Conservation (phyloP, 2,888 invertebrate genomes). For the Cephus rjabovi region DNA sequence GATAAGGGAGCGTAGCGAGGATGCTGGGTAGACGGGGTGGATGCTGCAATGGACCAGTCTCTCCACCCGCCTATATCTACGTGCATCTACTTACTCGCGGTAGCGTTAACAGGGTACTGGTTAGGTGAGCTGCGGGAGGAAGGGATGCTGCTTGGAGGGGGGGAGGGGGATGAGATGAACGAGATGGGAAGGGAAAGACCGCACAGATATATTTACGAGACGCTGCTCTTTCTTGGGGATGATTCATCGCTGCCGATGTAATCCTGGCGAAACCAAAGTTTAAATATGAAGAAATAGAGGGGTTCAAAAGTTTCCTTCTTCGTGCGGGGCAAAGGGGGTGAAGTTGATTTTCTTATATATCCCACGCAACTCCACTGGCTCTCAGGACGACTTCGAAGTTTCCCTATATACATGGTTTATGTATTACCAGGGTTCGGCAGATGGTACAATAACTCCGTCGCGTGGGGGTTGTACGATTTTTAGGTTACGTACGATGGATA, state of each 20-base stretch:
- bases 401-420: no score
- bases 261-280: conserved; percentile 28
- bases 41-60: no score
- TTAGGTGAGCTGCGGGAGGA: neutral
- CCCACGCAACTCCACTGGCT: conserved; percentile 2
- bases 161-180: conserved; percentile 2
- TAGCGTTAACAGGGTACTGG: no score
- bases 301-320: conserved; percentile 21
- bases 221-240: conserved; percentile 3
- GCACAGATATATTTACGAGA: conserved; percentile 1
- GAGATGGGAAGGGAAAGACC: conserved; percentile 13
- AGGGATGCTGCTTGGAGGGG: neutral
- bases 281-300: conserved; percentile 14
- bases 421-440: no score
- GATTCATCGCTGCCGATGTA: conserved; percentile 20
- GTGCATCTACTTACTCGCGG: no score
- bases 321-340: neutral
- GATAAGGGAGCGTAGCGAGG: no score
- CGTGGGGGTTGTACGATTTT: neutral
- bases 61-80: no score
- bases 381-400: no score
- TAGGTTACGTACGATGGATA: neutral
- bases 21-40: no score
- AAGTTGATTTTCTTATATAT: conserved; percentile 17
- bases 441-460: no score